Evolutionary conservation across 2,888 invertebrate genomes (phyloP), one percentile per base, ranked within the genome.

Genomic region (Hirudinaria manillensis): DNA sequence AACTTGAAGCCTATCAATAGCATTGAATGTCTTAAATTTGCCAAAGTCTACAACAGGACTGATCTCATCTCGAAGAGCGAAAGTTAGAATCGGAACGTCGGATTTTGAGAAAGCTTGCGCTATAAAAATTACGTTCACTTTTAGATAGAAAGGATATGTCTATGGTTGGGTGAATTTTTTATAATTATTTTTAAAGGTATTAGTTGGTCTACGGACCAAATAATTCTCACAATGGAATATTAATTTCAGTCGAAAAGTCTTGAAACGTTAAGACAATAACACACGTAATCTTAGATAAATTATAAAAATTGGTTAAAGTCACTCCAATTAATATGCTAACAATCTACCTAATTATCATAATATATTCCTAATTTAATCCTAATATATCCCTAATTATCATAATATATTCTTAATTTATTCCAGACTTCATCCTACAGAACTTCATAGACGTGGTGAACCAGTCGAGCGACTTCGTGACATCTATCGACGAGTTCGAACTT

Each of bases 1-100:
- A 71, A 73, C 24, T 66, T 77, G 16, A 68, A 56, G 24, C 73
- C 73, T 19, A 74, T 53, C 21, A 77, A 77, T 65, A 75, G 77
- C 55, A 68, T 77, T 53, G 73, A 75, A 36, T 66, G 72, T 27
- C 70, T 75, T 56, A 72, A 75, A 55, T 75, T 77, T 55, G 77
- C 77, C 56, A 66, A 77, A 70, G n/a, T 61, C 21, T 73, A 75
- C 53, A 56, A 73, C 70, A 66, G 73, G 27, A 56, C 56, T 29
- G 74, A 76, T 21, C 51, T 77, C 0, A 68, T 68, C 32, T 24
- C 36, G 13, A 68, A 68, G 36, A 34, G 68, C 34, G 67, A 61
- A 45, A 53, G 27, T 45, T 34, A 45, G 34, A 27, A 67, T 68
- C 56, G 65, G 32, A 1, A 16, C 24, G 21, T 68, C 16, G 10